Evolutionary conservation across 2,113 vertebrate species (phyloP).

Genomic region (Actenoides lindsayi): DNA sequence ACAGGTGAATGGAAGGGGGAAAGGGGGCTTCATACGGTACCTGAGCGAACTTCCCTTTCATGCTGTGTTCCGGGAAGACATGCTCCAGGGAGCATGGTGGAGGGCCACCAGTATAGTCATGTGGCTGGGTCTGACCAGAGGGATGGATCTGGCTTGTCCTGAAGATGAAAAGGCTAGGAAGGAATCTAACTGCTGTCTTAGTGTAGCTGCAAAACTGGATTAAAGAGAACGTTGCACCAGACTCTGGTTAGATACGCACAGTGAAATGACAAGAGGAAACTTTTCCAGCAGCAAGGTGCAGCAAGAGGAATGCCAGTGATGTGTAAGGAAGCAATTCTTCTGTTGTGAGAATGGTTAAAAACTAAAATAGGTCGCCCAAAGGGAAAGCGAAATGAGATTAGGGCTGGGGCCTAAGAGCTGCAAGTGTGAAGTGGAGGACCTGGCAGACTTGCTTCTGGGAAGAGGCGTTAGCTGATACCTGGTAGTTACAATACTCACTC

Average conservation of each 20-base stretch:
- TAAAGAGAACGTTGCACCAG: neutral
- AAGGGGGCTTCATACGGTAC: neutral
- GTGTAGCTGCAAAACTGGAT: neutral
- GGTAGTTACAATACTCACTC: neutral
- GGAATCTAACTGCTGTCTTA: neutral
- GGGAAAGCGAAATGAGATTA: neutral
- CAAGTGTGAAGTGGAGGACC: neutral
- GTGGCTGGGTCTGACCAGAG: neutral
- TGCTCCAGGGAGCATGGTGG: neutral
- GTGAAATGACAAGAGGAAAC: neutral
- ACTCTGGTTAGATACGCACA: accelerated
- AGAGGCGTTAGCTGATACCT: neutral
- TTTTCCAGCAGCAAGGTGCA: neutral
- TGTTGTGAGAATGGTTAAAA: neutral
- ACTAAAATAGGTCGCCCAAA: neutral
- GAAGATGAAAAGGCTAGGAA: neutral
- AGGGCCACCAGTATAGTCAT: neutral
- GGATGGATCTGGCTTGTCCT: neutral
- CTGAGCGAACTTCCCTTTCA: neutral
- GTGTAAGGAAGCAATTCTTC: neutral
- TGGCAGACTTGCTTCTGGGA: neutral
- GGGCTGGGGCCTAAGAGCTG: neutral
- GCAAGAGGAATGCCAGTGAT: neutral
- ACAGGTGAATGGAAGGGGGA: neutral
- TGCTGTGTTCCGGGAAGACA: neutral